Base-by-base conservation (phyloP, 2,888 invertebrate species). In the Drosophila siamana region DNA sequence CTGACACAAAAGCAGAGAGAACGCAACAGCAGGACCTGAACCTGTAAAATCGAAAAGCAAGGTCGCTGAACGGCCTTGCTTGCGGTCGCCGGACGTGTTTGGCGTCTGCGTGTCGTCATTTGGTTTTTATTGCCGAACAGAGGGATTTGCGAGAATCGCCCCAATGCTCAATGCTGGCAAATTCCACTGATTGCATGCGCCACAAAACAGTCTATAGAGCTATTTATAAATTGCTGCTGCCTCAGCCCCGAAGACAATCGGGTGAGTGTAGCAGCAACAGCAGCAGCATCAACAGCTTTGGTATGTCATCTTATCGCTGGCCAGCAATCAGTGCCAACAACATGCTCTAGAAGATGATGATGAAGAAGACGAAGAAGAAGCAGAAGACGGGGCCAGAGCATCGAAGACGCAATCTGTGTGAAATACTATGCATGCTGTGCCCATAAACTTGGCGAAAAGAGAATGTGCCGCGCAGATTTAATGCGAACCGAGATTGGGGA, bases 31-130 rank as follows among this genome's bases (percentile, higher is more conserved):
- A 55, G 67, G 70, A 69, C 60, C 52, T 54, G 43, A 41, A 70
- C 65, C 72, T 78, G 75, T 75, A 76, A 59, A 67, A 52, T 54
- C 44, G 41, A 40, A 68, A 51, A 69, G 76, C 86, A 90, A 90
- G 90, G 91, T 90, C 90, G 83, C 82, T 78, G 79, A 82, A 90
- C 89, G 91, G 74, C 90, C 90, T 90, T 90, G 91, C 90, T 84
- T 87, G 81, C 83, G 83, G 89, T 78, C 86, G 78, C 61, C 69
- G 63, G 62, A 55, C 70, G 54, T 72, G 50, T 82, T 85, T 85
- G 85, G 85, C 82, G 85, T 88, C 83, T 78, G 80, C 74, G 74
- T 80, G 84, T 79, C 85, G 79, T 86, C 83, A 86, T 89, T 90
- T 90, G 88, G 89, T 74, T 78, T 83, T 74, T 83, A 82, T 82